Base-by-base conservation (phyloP, 2,888 invertebrate species). In the Melinaea menophilus region DNA sequence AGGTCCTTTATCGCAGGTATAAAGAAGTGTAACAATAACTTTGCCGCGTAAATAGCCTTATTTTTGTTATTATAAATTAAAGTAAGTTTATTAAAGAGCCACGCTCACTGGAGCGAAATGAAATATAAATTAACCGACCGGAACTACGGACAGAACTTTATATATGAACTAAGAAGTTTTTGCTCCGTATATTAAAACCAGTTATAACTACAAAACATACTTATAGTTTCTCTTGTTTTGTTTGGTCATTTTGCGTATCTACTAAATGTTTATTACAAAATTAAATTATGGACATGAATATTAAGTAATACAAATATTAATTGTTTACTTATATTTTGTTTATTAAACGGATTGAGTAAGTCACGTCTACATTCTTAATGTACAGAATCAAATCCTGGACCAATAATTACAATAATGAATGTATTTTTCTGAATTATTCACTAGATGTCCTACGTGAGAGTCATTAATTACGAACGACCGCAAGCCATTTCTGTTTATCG, bases 401-500 rank as follows among this genome's bases (percentile, higher is more conserved):
- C 7, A 41, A 41, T 11, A 41, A 41, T 41, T 41, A 41, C 41
- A 11, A 9, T 41, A 41, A 63, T 57, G 51, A 55, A 64, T 59
- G 54, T 59, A 59, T 61, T 59, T 59, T 65, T 65, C 59, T 67
- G 54, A 59, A 67, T 67, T 67, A 65, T 65, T 65, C 65, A 63
- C 58, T 61, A 55, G 57, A 63, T 41, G 58, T 63, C 56, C 56
- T 47, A 33, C 56, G n/a, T n/a, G 35, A 63, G 56, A 63, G 34
- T 58, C 68, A 62, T 65, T 65, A 68, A 69, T 68, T 66, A 65
- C 62, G 47, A 41, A 62, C 34, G 61, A 66, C 66, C 68, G 59
- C 68, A 66, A 60, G 64, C 62, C 58, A 70, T 68, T 68, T 67
- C 47, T 62, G 54, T 70, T 62, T 70, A 70, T 67, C 68, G 68